These are phyloP conservation scores for Chrysomallon squamiferum DNA, from an alignment of 1,140 invertebrate species.

Conservation along the genomic window DNA sequence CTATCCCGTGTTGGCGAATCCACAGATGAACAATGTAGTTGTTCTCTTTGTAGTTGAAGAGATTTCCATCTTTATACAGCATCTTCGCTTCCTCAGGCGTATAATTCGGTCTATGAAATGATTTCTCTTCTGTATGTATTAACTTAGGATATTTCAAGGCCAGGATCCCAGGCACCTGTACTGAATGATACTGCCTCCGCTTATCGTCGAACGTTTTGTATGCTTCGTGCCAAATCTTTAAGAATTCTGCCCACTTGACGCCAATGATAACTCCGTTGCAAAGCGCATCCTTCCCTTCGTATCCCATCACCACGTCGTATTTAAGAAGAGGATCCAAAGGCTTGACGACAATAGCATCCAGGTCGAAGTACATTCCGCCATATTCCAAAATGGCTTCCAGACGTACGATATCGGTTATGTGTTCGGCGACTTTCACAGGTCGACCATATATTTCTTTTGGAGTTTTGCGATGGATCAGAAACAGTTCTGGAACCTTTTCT, in stretches of 20 bases:
- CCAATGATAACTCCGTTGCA: neutral
- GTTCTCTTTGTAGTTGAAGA: neutral
- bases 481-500: neutral
- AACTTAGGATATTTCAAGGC: neutral
- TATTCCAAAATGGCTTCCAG: neutral
- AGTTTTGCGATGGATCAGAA: neutral
- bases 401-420: neutral
- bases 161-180: neutral
- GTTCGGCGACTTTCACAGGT: neutral
- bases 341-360: neutral
- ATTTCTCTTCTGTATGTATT: neutral
- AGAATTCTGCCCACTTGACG: neutral
- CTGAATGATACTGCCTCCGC: neutral
- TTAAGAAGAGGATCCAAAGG: neutral
- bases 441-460: neutral
- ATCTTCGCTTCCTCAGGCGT: neutral
- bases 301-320: neutral
- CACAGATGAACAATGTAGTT: neutral
- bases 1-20: neutral
- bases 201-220: neutral
- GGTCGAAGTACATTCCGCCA: conserved; percentile 1
- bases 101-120: neutral
- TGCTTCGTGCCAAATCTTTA: neutral
- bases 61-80: neutral
- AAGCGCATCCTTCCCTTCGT: neutral